A percentile compares a stretch with the other conserved stretches of the same genome.
Evolutionary conservation across 2,797 vertebrate genomes (phyloP).

Genomic region (Rhyacichthys aspro): DNA sequence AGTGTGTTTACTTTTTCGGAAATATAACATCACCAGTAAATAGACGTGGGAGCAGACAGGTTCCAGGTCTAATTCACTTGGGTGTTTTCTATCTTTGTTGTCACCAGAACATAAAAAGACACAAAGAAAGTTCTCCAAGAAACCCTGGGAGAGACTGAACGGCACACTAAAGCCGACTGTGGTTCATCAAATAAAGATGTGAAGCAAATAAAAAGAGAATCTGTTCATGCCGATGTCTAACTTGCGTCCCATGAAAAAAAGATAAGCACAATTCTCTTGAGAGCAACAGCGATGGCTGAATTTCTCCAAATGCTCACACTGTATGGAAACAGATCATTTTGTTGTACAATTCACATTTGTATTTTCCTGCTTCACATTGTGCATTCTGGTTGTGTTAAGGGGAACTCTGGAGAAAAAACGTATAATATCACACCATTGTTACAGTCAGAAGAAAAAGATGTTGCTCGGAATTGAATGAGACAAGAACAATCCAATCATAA

Average conservation of each 20-base stretch:
- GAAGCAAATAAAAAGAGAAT: slow-evolving; percentile 38
- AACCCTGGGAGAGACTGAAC: slow-evolving; percentile 40
- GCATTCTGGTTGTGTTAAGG: slow-evolving; percentile 7
- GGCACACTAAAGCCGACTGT: slow-evolving; percentile 10
- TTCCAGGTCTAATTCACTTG: slow-evolving; percentile 38
- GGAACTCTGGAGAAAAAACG: no score
- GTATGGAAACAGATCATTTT: slow-evolving; percentile 37
- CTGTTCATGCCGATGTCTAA: slow-evolving; percentile 36
- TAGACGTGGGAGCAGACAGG: slow-evolving; percentile 42
- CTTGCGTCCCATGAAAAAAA: slow-evolving; percentile 1
- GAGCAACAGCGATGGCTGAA: slow-evolving; percentile 19
- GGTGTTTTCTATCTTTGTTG: slow-evolving; percentile 53
- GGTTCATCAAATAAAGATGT: slow-evolving; percentile 42
- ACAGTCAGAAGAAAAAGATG: no score
- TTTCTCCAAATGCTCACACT: slow-evolving; percentile 28
- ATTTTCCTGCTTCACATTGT: slow-evolving; percentile 29
- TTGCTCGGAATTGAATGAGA: no score
- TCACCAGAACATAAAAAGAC: slow-evolving; percentile 39
- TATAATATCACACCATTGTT: no score
- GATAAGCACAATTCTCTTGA: slow-evolving; percentile 16
- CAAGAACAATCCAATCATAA: no score
- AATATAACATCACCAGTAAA: slow-evolving; percentile 50
- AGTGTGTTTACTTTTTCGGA: slow-evolving; percentile 26
- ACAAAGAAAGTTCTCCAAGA: slow-evolving; percentile 40
- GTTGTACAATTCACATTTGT: slow-evolving; percentile 15